phyloP scores from a whole-genome alignment of 2,888 invertebrate species.

The Megalurothrips usitatus region DNA sequence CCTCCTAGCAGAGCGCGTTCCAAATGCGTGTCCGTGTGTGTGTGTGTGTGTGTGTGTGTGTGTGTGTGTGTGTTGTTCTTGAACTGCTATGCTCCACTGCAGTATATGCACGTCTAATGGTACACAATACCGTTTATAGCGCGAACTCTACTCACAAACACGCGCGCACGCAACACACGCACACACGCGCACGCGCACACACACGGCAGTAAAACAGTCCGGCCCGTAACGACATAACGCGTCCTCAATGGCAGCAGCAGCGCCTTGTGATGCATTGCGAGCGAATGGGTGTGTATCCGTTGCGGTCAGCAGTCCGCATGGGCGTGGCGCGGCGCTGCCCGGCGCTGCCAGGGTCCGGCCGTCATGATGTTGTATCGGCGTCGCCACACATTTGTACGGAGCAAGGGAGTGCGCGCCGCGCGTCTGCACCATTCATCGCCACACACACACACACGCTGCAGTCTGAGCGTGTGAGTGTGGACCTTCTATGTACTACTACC shows the following conservation, averaged over 20 bases:
- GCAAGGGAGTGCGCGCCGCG: not conserved
- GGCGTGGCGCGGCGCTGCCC: not conserved
- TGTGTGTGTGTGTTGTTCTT: not conserved
- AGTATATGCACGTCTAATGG: not conserved
- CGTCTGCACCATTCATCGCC: not conserved
- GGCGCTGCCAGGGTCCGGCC: not conserved
- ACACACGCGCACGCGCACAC: not conserved
- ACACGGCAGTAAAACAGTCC: not conserved
- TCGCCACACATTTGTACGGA: no score
- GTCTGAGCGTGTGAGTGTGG: no score
- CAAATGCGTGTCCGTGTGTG: not conserved
- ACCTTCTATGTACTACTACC: no score
- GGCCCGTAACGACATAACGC: slow-evolving; percentile 6
- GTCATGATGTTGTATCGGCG: no score
- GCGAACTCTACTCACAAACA: not conserved
- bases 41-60: not conserved
- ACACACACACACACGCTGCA: no score
- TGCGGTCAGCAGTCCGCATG: not conserved
- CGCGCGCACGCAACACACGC: not conserved
- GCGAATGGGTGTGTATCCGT: slow-evolving; percentile 6
- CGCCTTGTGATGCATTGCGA: not conserved
- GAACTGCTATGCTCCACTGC: no score
- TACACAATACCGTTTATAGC: not conserved
- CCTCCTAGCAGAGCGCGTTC: not conserved
- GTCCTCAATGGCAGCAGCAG: slow-evolving; percentile 14